These are phyloP conservation scores for Phytoseiulus persimilis DNA, from an alignment of 2,888 invertebrate genomes.

Conservation along the genomic window DNA sequence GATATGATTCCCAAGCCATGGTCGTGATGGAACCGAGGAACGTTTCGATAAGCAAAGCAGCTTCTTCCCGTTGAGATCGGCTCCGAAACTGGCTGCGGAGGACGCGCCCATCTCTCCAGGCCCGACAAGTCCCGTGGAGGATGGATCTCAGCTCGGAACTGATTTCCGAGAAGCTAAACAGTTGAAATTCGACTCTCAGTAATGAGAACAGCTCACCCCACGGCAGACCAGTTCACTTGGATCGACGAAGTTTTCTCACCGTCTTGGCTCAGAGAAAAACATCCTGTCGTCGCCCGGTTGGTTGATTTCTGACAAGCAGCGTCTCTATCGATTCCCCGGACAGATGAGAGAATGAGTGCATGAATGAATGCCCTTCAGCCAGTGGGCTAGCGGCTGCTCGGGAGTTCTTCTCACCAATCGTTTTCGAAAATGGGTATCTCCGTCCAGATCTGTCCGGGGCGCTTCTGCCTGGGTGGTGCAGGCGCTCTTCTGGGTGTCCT, in stretches of 20 bases:
- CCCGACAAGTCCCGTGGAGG: neutral
- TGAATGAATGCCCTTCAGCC: neutral
- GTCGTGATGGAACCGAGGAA: too few relatives aligned
- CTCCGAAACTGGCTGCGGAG: too few relatives aligned
- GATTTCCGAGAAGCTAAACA: neutral
- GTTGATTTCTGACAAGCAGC: neutral
- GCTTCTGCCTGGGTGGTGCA: neutral
- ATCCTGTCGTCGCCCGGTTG: neutral
- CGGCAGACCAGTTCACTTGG: neutral
- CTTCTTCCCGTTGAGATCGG: too few relatives aligned
- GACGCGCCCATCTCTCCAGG: neutral
- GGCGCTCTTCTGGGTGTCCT: neutral
- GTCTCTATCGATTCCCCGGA: neutral
- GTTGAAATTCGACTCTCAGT: neutral
- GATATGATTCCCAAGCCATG: too few relatives aligned
- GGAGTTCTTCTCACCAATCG: neutral
- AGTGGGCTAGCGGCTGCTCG: neutral
- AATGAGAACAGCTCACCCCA: neutral
- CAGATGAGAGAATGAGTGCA: neutral
- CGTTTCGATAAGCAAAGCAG: too few relatives aligned
- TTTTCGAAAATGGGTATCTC: neutral
- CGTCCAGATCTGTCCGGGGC: neutral
- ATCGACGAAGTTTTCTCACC: neutral
- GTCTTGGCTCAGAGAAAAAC: neutral
- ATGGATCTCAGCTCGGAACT: neutral